Evolutionary conservation across 2,888 invertebrate species (phyloP), one percentile per base, ranked within the genome.

Genomic region (Cryptocephalus primarius): DNA sequence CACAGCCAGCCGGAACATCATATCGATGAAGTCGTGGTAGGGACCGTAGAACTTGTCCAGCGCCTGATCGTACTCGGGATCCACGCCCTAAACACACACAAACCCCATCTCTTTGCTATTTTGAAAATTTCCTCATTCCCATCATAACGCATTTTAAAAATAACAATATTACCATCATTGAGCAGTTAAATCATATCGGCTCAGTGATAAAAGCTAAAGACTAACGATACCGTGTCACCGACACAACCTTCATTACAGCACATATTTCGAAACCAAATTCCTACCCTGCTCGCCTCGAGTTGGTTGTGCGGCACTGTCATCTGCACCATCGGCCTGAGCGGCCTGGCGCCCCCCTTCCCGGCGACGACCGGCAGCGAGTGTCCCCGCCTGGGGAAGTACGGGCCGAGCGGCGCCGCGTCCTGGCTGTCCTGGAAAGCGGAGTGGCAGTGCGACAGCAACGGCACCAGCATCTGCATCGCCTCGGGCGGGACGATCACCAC

Each of bases 1-100:
- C 50, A 93, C 86, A 48, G 93, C 92, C 63, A 93, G 80, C 39
- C 93, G 80, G 70, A 92, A 88, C 74, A 85, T 74, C 56, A 84
- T 75, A 72, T 94, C 93, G 45, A 94, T 83, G 52, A 94, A 84
- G 62, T 84, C 84, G 67, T 94, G 93, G 68, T 94, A 94, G 0
- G 92, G 92, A 32, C 81, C 72, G 70, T 88, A 92, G 67, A 87
- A 88, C 53, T 83, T 83, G 43, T 80, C 76, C 44, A 89, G 71
- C 8, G 83, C 83, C 44, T 76, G 75, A 65, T 89, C 88, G 61
- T 88, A 89, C 39, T 83, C 83, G 8, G 80, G 79, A 71, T 89
- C 88, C 10, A 81, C 74, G 22, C 87, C 86, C 72, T 83, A 62
- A 10, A 71, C 65, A 47, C 41, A 50, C 45, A 50, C 39, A 41